Evolutionary conservation across 2,888 invertebrate genomes (phyloP).

Genomic region (Thelaira solivaga): DNA sequence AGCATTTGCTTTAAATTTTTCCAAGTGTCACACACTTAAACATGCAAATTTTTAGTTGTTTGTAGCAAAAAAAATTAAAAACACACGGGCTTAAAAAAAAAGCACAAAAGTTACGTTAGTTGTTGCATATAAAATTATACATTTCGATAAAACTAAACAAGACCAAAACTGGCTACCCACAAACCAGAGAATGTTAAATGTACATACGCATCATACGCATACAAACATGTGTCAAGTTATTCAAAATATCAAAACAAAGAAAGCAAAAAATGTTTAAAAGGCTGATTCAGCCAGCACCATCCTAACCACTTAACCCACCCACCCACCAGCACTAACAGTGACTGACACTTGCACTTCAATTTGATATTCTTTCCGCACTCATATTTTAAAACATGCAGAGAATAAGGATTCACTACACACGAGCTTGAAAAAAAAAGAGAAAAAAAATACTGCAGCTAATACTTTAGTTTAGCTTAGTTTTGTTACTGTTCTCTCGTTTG

Average conservation of each 20-base stretch:
- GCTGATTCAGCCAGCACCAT: neutral
- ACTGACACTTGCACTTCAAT: slow-evolving; percentile 55
- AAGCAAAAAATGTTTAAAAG: slow-evolving; percentile 41
- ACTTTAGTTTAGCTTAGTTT: slow-evolving; percentile 6
- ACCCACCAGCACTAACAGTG: slow-evolving; percentile 14
- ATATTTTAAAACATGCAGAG: neutral
- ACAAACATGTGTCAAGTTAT: slow-evolving; percentile 3
- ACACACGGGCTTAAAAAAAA: slow-evolving; percentile 41
- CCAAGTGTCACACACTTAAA: neutral
- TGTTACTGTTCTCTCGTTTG: too few relatives aligned
- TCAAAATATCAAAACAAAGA: slow-evolving; percentile 41
- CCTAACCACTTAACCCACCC: neutral
- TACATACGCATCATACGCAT: neutral
- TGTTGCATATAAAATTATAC: slow-evolving; percentile 54
- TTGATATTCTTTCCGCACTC: slow-evolving; percentile 34
- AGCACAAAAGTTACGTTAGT: slow-evolving; percentile 47
- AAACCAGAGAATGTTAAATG: slow-evolving; percentile 8
- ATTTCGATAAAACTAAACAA: slow-evolving; percentile 30
- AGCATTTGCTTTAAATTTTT: neutral
- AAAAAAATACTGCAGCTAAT: slow-evolving; percentile 33
- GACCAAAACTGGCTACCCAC: slow-evolving; percentile 28
- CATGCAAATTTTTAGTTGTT: neutral
- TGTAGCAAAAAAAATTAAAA: slow-evolving; percentile 7
- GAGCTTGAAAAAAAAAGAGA: too few relatives aligned
- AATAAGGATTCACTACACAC: neutral